A percentile compares a stretch with the other conserved stretches of the same genome.
These are phyloP conservation scores for Brachionus asplanchnoidis DNA, from an alignment of 1,140 invertebrate genomes.

Conservation along the genomic window DNA sequence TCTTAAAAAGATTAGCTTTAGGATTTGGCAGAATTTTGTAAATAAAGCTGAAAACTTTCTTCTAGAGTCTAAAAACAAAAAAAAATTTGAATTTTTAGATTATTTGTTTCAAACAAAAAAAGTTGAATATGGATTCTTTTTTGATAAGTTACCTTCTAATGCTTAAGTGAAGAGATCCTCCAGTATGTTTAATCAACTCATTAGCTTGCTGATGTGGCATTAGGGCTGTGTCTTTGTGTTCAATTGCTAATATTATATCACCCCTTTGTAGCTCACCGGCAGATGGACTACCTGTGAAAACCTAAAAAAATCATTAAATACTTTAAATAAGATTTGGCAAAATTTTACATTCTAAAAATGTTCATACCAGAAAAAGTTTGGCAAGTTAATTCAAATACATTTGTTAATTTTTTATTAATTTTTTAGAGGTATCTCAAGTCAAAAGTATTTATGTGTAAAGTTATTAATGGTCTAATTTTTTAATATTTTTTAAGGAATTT, in stretches of 20 bases:
- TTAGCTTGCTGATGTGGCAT: slow-evolving; percentile 83
- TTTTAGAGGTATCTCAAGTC: too few relatives aligned
- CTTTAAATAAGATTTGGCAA: background rate
- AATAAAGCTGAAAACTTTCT: background rate
- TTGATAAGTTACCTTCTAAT: slow-evolving; percentile 48
- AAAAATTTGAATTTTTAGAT: background rate
- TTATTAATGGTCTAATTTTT: too few relatives aligned
- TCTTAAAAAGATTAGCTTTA: background rate
- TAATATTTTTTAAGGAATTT: too few relatives aligned
- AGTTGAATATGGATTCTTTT: background rate
- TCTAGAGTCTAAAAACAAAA: background rate
- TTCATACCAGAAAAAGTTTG: background rate
- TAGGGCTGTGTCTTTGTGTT: slow-evolving; percentile 75
- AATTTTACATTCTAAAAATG: background rate
- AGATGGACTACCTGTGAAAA: slow-evolving; percentile 65
- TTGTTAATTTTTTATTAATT: too few relatives aligned
- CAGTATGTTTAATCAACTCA: slow-evolving; percentile 76
- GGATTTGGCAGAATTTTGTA: background rate
- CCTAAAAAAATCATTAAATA: slow-evolving; percentile 55
- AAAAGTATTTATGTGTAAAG: too few relatives aligned
- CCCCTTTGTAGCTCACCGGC: slow-evolving; percentile 71
- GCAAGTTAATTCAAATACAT: too few relatives aligned
- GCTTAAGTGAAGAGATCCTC: slow-evolving; percentile 49
- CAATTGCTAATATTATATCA: slow-evolving; percentile 81
- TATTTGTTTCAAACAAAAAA: background rate